Evolutionary conservation across 2,797 vertebrate genomes (phyloP).

Genomic region (Neomorphus geoffroyi): DNA sequence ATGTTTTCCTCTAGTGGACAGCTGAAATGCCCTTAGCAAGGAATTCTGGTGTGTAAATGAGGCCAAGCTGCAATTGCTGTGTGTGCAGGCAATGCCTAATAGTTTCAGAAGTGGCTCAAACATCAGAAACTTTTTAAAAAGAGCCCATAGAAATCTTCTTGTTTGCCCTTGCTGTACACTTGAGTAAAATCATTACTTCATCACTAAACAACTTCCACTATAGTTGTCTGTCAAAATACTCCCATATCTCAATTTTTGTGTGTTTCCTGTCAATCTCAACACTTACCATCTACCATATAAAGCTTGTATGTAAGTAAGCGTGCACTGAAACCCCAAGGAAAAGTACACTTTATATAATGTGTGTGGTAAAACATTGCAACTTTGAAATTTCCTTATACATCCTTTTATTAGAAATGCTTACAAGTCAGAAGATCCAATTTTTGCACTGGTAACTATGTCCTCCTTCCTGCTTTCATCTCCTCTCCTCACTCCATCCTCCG

Average conservation of each 20-base stretch:
- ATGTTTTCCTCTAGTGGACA: not conserved
- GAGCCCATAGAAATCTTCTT: not conserved
- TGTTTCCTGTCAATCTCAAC: not conserved
- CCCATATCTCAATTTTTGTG: not conserved
- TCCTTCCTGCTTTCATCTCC: not conserved
- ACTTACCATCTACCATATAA: not conserved
- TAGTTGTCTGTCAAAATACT: not conserved
- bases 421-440: not conserved
- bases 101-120: not conserved
- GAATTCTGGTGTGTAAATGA: not conserved
- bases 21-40: constrained; percentile 1
- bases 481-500: accelerated
- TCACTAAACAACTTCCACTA: not conserved
- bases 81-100: not conserved
- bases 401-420: not conserved
- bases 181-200: not conserved
- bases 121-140: constrained; percentile 1
- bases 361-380: not conserved
- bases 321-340: not conserved
- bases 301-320: not conserved
- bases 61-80: not conserved
- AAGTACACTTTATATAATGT: not conserved
- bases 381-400: not conserved
- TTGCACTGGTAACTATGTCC: not conserved
- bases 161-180: not conserved